Evolutionary conservation across 1,140 invertebrate species (phyloP), one percentile per base, ranked within the genome.

Genomic region (Drosophila willistoni): DNA sequence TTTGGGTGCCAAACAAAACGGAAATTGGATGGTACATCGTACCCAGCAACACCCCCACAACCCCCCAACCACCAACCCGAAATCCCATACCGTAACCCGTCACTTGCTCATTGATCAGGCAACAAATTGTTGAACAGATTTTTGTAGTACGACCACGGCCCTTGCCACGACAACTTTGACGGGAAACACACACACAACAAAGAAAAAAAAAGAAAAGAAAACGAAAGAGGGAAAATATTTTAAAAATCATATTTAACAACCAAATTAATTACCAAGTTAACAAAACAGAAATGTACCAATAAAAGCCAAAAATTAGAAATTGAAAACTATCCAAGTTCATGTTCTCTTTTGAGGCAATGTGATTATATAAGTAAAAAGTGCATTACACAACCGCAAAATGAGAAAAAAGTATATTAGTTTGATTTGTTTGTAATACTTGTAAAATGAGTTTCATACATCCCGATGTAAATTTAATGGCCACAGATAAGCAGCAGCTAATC

Each of bases 371-470:
- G 86, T 54, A 64, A 0, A 42, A 76, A 76, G 63, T 76, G 66
- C 66, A 76, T 67, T 70, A 76, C 47, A 73, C 71, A 75, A 14
- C 74, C 59, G 69, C 42, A 79, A 72, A 51, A 71, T 76, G 65
- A 39, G 54, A 33, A 29, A 39, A n/a, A 17, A 13, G 44, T 25
- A 39, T n/a, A 12, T 36, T 47, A 62, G 33, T 44, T 61, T 51
- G 64, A 34, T 33, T 57, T 12, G 54, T 25, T 19, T 66, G 17
- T 12, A 14, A 62, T 44, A 29, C 29, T 29, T 29, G 44, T 57
- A 64, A 59, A 77, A 90, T 90, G 86, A 90, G 86, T 60, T 90
- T 90, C 36, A 86, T 90, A 69, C 86, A 90, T 66, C 86, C 81
- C 64, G 85, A 90, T 22, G 73, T 34, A 10, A 71, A 71, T 19